These are phyloP conservation scores for Scaptomyza polygonia DNA, from an alignment of 2,888 invertebrate genomes.

Conservation along the genomic window DNA sequence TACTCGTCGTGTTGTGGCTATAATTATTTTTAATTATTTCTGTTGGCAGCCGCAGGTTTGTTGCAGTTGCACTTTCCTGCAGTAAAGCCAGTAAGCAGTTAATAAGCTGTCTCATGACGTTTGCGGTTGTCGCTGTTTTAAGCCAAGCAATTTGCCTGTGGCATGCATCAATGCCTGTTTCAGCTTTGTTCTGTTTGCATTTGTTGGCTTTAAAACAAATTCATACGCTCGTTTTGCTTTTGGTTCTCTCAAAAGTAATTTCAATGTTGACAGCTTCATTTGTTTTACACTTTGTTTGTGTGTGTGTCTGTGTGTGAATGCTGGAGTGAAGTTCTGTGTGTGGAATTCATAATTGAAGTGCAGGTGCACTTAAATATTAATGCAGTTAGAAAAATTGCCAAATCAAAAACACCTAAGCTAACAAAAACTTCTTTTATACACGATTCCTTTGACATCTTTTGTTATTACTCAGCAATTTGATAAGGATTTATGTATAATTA, in stretches of 20 bases:
- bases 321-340: background rate
- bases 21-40: conserved; percentile 79
- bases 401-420: background rate
- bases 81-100: conserved; percentile 65
- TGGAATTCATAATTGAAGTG: conserved; percentile 28
- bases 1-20: conserved; percentile 53
- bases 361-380: conserved; percentile 2
- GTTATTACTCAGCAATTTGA: conserved; percentile 2
- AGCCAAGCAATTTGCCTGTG: conserved; percentile 53
- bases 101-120: conserved; percentile 69
- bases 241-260: conserved; percentile 32
- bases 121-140: conserved; percentile 27
- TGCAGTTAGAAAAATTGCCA: background rate
- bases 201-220: conserved; percentile 20
- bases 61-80: conserved; percentile 63
- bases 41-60: conserved; percentile 69
- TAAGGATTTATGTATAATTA: background rate
- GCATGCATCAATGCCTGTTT: conserved; percentile 45
- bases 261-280: conserved; percentile 54
- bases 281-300: conserved; percentile 11
- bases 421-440: background rate
- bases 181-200: conserved; percentile 19
- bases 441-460: background rate
- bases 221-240: conserved; percentile 18
- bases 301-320: background rate